Base-by-base conservation (phyloP, 1,140 invertebrate species). In the Tetragnatha versicolor region DNA sequence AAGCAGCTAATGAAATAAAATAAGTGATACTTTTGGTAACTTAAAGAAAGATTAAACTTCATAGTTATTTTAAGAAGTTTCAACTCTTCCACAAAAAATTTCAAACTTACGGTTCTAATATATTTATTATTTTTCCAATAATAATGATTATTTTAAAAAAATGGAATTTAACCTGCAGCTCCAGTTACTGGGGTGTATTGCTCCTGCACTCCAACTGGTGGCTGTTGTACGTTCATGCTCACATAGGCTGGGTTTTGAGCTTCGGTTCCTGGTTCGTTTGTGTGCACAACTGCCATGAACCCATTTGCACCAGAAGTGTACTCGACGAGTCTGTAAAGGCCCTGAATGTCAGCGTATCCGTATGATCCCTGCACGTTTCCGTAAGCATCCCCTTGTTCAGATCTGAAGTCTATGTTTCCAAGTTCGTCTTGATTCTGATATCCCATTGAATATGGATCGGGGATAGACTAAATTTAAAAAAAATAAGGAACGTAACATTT, bases 381-480 rank as follows among this genome's bases (percentile, higher is more conserved):
- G 35, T 42, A 66, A 0, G 17, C 73, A 47, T 83, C 81, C 4
- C 70, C 55, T 35, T 92, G 94, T 86, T 95, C 93, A 12, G 66
- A 61, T 14, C 80, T 80, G 20, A 49, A 66, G 12, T 79, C 69
- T n/a, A 20, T 33, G 39, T 51, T 65, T 1, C 58, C 58, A 14
- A 58, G 27, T 12, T 61, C 68, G 22, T 80, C 69, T 4, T 14
- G 9, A 14, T 27, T 31, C 4, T 66, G 22, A 49, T 77, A 75
- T 10, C 14, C 61, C 10, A 58, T 55, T 4, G 37, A 33, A 37
- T 53, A 80, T n/a, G 61, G 70, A 20, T 58, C 14, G 9, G 77
- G 66, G 5, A 45, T 25, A 25, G n/a, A 35, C 70, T 73, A 9
- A 10, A n/a, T n/a, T n/a, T n/a, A n/a, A n/a, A n/a, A n/a, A 65